Evolutionary conservation across 2,888 invertebrate genomes (phyloP), one percentile per base, ranked within the genome.

Genomic region (Ornithoptera alexandrae): DNA sequence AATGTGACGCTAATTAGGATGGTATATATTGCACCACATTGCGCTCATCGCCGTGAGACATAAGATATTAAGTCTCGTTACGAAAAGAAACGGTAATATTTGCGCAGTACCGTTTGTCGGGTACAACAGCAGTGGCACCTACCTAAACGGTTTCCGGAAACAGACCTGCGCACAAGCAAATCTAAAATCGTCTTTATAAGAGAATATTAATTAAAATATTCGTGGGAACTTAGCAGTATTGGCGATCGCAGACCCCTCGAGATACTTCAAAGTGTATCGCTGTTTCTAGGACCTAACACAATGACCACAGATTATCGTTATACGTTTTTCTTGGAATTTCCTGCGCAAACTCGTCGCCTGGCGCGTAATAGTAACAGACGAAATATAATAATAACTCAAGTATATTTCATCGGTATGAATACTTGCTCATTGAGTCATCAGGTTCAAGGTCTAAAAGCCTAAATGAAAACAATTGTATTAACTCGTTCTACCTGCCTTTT

Each of bases 281-380:
- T 65, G 65, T 67, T 68, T 72, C 72, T 71, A 72, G 74, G 69
- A 68, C 46, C 15, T 24, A 57, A 20, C 79, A 80, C 81, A 72
- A 12, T 71, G 81, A 79, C 78, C 60, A 62, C 59, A 59, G 64
- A 65, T 65, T 67, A 72, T 69, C 69, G 62, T 69, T 24, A 65
- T 68, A 72, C 72, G 68, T 67, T 73, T 74, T 79, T 76, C 73
- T 78, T 75, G 75, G 81, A 81, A 81, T 72, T 60, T 42, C 62
- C 46, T 50, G 57, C 42, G 59, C 58, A 58, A 24, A n/a, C 42
- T 57, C 64, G 62, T 57, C 69, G 57, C 63, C 59, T 58, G 20
- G 53, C 63, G 39, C 65, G 36, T 22, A 39, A 59, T 58, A 70
- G 50, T 63, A 36, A 59, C 59, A 30, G 63, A 15, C 46, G 22